Evolutionary conservation across 2,113 vertebrate genomes (phyloP), one percentile per base, ranked within the genome.

Genomic region (Mesoclemmys tuberculata): DNA sequence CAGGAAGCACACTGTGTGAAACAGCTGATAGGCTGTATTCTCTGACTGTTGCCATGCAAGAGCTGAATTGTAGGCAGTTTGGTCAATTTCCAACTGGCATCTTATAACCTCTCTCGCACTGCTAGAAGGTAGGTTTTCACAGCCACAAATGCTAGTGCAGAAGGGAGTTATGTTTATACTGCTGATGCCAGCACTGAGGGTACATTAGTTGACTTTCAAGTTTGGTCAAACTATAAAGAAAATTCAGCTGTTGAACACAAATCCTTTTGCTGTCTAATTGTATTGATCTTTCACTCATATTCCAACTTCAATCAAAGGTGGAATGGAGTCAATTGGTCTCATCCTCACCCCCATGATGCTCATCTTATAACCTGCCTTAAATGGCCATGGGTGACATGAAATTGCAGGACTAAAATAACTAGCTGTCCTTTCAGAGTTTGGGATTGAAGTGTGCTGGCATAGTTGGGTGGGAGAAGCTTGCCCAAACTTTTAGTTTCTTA

Each of bases 121-220:
- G 84, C 38, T 49, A 89, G 38, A 7, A 90, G 48, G 35, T 26
- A 79, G 58, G 48, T 35, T 64, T 64, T 64, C 77, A 93, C 19
- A 24, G 22, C 31, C 29, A 64, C 31, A 64, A 64, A 64, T 64
- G 12, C 13, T 35, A 64, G 16, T 35, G 31, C 61, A n/a, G 61
- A 64, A 64, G 14, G 31, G 13, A 64, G 16, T 35, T 29, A 41
- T 26, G 38, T 56, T 92, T 77, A 91, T 90, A 51, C 51, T 83
- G 52, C 82, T 84, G 55, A 0, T 84, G 86, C 83, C 79, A 64
- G 29, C 61, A 64, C 13, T 93, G 64, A 84, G 22, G 89, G 75
- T 68, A 68, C 51, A n/a, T 85, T 84, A 27, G 11, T 84, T 93
- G 54, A 80, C 90, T 96, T 83, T 82, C 84, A 93, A 84, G 64